Evolutionary conservation across 1,140 invertebrate species (phyloP).

Genomic region (Drosophila equinoxialis): DNA sequence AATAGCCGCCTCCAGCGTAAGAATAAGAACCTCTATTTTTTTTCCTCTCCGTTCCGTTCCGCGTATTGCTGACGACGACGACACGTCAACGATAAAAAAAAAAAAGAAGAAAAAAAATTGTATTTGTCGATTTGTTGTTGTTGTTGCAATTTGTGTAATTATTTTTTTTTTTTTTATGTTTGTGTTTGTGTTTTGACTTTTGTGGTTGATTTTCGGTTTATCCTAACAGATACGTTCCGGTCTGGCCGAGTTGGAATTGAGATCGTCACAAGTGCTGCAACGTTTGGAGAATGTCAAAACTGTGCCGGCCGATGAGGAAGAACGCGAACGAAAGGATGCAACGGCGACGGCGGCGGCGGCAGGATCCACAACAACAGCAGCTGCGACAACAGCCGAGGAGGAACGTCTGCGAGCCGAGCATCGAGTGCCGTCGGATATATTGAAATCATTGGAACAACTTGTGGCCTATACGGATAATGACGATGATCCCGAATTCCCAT

Average conservation of each 20-base stretch:
- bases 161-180: neutral
- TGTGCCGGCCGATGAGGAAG: constrained; percentile 40
- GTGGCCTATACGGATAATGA: constrained; percentile 81
- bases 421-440: constrained; percentile 76
- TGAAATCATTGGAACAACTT: constrained; percentile 72
- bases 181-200: no score
- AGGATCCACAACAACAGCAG: neutral
- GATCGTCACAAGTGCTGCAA: constrained; percentile 76
- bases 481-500: constrained; percentile 77
- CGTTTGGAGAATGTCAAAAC: constrained; percentile 77
- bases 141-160: neutral
- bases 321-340: constrained; percentile 2
- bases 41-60: constrained; percentile 6
- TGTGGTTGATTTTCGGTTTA: neutral
- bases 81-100: constrained; percentile 51
- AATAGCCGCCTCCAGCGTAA: constrained; percentile 62
- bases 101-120: neutral
- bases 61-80: constrained; percentile 65
- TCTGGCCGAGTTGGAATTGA: constrained; percentile 76
- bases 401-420: constrained; percentile 60
- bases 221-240: constrained; percentile 77
- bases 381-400: constrained; percentile 8
- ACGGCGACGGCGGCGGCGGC: neutral
- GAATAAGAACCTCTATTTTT: constrained; percentile 27
- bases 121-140: constrained; percentile 3